Evolutionary conservation across 2,888 invertebrate genomes (phyloP).

Genomic region (Trissolcus brochymenae): DNA sequence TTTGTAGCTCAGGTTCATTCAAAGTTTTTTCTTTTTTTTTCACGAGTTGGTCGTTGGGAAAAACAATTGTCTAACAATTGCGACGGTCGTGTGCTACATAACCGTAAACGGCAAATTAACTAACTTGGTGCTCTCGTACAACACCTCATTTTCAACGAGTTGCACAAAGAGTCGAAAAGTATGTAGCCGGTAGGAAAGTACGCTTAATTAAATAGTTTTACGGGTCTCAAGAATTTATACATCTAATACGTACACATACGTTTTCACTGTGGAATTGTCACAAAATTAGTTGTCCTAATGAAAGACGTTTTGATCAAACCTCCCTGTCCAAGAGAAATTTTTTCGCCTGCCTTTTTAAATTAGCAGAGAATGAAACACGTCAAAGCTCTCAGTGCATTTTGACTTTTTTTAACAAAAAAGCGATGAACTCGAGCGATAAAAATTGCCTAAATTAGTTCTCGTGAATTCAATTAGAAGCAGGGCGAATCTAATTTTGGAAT

Average conservation of each 20-base stretch:
- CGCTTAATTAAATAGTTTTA: conserved; percentile 51
- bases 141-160: conserved; percentile 36
- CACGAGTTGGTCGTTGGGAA: conserved; percentile 5
- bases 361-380: conserved; percentile 9
- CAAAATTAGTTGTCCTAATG: conserved; percentile 37
- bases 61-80: conserved; percentile 38
- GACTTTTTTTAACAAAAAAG: conserved; percentile 10
- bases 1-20: too few relatives aligned
- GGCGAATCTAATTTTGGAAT: too few relatives aligned
- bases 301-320: conserved; percentile 43
- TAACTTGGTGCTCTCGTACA: conserved; percentile 5
- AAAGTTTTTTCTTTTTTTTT: too few relatives aligned
- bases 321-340: not conserved
- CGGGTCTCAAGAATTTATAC: conserved; percentile 27
- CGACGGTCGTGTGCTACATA: conserved; percentile 32
- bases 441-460: not conserved
- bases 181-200: conserved; percentile 12
- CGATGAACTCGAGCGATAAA: conserved; percentile 9
- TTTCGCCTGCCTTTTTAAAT: conserved; percentile 4
- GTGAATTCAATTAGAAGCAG: conserved; percentile 24
- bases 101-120: conserved; percentile 45
- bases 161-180: conserved; percentile 34
- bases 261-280: conserved; percentile 27
- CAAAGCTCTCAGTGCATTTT: conserved; percentile 6
- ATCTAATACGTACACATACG: conserved; percentile 37